Base-by-base conservation (phyloP, 2,797 vertebrate genomes). In the Liparis tanakae region DNA sequence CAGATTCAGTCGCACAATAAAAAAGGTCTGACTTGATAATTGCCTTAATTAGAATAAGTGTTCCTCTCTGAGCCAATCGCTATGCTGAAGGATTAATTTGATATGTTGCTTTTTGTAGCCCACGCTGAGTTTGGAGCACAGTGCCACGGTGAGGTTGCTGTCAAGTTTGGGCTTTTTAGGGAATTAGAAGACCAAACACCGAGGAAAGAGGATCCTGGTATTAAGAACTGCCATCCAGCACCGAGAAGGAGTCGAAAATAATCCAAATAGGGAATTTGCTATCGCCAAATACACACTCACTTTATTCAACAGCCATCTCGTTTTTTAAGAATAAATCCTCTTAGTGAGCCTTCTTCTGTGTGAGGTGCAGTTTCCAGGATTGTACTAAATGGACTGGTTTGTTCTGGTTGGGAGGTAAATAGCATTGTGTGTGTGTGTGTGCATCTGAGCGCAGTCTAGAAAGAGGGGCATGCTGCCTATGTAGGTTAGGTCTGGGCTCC, bases 281-380 rank as follows among this genome's bases (percentile, higher is more conserved):
- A 87, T 90, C 88, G 62, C 76, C 81, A 89, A 80, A 87, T 67
- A 84, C 84, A 85, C 85, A 82, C 81, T 81, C 81, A 86, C 77
- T 83, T 82, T 76, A 87, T 88, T 89, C 86, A 86, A 88, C 74
- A 80, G 79, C 81, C 87, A 86, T 89, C 84, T 86, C 81, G 84
- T 86, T 88, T 88, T 74, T 87, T 82, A 84, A 83, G 88, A 88
- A 87, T 91, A 93, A 94, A 93, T 93, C 92, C 91, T 91, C 91
- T 94, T 93, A 89, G 83, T 66, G 81, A 90, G 78, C 73, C 86
- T 73, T 85, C 81, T 88, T 87, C 82, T 89, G 82, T 87, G 68
- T 70, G 88, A 92, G 87, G 89, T 93, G 86, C 90, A 87, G 85
- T 90, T 92, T 91, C 85, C 67, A 72, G 88, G 88, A 87, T 87